Conservation (phyloP, 2,113 vertebrate species). For the Equus quagga region DNA sequence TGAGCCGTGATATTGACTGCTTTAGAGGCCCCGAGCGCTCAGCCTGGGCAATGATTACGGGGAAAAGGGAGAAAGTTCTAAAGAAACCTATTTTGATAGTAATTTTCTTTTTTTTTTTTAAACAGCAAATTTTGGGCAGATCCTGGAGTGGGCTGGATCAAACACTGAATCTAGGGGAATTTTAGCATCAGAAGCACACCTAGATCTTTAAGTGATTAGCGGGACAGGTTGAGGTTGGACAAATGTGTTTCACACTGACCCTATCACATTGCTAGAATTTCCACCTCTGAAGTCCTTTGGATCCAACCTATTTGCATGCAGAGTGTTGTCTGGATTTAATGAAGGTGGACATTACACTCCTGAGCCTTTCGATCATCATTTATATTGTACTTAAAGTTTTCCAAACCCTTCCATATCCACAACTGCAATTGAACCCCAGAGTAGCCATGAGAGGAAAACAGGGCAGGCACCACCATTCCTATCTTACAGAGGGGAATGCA, state of each 20-base stretch:
- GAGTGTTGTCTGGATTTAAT: neutral
- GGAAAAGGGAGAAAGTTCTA: neutral
- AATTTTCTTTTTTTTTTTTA: neutral
- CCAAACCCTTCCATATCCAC: neutral
- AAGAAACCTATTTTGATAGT: constrained; percentile 5
- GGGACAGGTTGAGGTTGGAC: neutral
- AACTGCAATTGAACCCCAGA: neutral
- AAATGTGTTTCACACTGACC: neutral
- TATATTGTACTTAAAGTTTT: neutral
- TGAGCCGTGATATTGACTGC: neutral
- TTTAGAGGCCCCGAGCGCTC: neutral
- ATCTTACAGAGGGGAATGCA: neutral
- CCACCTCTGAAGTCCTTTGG: neutral
- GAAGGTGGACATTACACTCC: neutral
- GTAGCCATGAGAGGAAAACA: neutral
- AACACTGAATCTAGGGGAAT: neutral
- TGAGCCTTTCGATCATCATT: neutral
- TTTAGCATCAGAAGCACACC: neutral
- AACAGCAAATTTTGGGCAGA: neutral
- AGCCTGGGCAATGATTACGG: neutral
- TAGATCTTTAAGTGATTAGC: neutral
- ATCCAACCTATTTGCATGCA: neutral
- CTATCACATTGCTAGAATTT: neutral
- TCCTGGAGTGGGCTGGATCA: neutral
- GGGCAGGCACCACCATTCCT: neutral